These are phyloP conservation scores for Radopholus similis DNA, from an alignment of 1,140 invertebrate species.

Conservation along the genomic window DNA sequence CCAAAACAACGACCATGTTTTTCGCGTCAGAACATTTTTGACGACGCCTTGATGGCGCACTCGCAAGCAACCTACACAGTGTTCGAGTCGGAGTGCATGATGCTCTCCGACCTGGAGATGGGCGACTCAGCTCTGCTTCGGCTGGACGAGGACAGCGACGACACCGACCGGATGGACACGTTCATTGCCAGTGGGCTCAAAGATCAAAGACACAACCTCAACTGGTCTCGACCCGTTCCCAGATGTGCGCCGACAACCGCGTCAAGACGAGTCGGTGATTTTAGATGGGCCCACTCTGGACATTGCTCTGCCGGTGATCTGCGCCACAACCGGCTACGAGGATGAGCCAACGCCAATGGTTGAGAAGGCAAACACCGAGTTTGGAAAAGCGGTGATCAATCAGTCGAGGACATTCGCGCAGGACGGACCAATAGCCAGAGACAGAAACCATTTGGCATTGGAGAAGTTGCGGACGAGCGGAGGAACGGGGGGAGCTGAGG, in stretches of 20 bases:
- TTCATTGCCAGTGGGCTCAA: background rate
- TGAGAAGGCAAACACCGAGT: background rate
- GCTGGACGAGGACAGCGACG: constrained; percentile 20
- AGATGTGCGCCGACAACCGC: background rate
- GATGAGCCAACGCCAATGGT: constrained; percentile 16
- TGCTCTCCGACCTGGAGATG: constrained; percentile 20
- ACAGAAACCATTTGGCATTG: constrained; percentile 7
- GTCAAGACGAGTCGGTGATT: constrained; percentile 3
- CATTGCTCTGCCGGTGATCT: constrained; percentile 13
- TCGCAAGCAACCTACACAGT: constrained; percentile 23
- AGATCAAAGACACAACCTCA: too few relatives aligned
- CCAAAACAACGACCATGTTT: background rate
- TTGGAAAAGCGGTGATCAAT: background rate
- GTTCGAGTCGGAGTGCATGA: constrained; percentile 16
- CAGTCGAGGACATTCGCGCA: background rate
- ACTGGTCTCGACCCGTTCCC: background rate
- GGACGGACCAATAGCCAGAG: constrained; percentile 1
- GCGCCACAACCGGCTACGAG: background rate
- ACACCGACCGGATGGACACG: background rate
- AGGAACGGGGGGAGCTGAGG: background rate
- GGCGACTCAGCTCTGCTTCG: constrained; percentile 10
- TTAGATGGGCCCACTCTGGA: constrained; percentile 22
- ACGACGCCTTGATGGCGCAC: constrained; percentile 16
- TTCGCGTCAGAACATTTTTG: background rate
- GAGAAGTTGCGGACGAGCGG: background rate